Conservation (phyloP, 1,140 invertebrate species). For the Cyclina sinensis region DNA sequence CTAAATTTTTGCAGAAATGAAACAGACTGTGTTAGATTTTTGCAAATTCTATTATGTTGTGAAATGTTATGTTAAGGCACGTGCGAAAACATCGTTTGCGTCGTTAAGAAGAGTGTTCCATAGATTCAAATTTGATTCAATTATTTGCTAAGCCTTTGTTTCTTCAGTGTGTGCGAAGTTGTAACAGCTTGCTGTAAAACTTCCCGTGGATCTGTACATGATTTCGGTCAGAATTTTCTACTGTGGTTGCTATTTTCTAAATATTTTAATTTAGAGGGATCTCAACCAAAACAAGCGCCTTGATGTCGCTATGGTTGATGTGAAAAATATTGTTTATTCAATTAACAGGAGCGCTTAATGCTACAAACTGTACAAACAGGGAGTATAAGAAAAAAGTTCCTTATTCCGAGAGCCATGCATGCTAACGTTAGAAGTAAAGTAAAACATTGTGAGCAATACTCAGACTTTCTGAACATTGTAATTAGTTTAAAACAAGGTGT, state of each 20-base stretch:
- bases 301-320: background rate
- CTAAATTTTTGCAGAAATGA: too few species aligned
- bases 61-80: too few species aligned
- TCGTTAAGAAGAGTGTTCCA: too few species aligned
- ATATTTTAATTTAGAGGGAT: background rate
- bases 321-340: slow-evolving; percentile 1
- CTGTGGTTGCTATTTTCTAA: background rate
- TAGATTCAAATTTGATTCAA: too few species aligned
- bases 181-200: too few species aligned
- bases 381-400: background rate
- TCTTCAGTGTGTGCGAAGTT: too few species aligned
- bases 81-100: too few species aligned
- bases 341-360: slow-evolving; percentile 4
- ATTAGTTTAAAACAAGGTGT: slow-evolving; percentile 15
- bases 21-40: too few species aligned
- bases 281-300: background rate
- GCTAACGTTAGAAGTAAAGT: background rate
- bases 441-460: background rate
- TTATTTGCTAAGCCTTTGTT: too few species aligned
- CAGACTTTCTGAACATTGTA: background rate
- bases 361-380: background rate
- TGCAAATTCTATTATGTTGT: too few species aligned
- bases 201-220: too few species aligned
- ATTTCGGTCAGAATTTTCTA: background rate
- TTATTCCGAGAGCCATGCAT: background rate